phyloP scores from a whole-genome alignment of 1,140 invertebrate species.

The Halictus rubicundus region DNA sequence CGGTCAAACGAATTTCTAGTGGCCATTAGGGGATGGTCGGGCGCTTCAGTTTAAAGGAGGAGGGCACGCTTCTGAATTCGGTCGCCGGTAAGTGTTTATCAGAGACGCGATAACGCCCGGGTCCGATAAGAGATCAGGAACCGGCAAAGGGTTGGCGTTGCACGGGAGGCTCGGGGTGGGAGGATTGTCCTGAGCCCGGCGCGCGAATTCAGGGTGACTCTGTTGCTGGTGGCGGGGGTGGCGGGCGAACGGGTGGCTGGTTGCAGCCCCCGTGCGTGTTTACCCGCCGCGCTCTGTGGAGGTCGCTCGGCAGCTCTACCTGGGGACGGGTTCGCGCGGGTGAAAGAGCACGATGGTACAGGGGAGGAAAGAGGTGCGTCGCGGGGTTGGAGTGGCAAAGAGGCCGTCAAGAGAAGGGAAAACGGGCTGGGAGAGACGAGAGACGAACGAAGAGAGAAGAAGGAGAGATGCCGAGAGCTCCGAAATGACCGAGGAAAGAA shows the following conservation, averaged over 20 bases:
- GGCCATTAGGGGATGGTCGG: too few relatives aligned
- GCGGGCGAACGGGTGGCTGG: background rate
- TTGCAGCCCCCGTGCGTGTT: background rate
- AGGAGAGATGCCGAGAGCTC: background rate
- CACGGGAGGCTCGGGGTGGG: background rate
- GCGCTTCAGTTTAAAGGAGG: background rate
- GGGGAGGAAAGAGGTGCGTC: too few relatives aligned
- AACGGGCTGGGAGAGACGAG: background rate
- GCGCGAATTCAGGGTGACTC: conserved; percentile 15
- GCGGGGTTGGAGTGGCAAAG: background rate
- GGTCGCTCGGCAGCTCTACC: conserved; percentile 50
- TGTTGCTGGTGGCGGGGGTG: background rate
- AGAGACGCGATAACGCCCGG: background rate
- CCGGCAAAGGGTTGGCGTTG: background rate
- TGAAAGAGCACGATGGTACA: background rate
- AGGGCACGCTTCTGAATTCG: background rate
- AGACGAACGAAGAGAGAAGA: background rate
- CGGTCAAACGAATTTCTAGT: too few relatives aligned
- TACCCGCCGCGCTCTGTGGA: conserved; percentile 12
- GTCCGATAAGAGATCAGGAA: conserved; percentile 1
- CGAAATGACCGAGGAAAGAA: too few relatives aligned
- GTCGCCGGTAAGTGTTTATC: background rate
- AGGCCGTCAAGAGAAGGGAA: background rate
- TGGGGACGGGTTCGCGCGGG: conserved; percentile 36
- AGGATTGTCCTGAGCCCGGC: background rate